Percentiles rank a stretch among this genome's conserved stretches.
Evolutionary conservation across 2,797 vertebrate genomes (phyloP).

Genomic region (Phalloptychus januarius): DNA sequence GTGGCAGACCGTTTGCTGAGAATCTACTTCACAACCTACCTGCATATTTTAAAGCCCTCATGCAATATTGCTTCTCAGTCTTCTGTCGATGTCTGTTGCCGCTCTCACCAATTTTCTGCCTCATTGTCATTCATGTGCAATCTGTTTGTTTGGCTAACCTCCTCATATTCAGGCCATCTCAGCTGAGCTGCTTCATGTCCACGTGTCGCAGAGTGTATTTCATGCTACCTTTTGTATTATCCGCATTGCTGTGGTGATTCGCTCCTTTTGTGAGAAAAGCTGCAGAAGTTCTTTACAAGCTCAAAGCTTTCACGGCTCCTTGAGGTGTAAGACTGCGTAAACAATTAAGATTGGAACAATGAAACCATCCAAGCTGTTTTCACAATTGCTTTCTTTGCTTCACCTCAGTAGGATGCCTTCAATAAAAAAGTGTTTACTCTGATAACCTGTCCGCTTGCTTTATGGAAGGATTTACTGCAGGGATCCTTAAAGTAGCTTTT

Average conservation of each 20-base stretch:
- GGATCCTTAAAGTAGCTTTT: slow-evolving; percentile 2
- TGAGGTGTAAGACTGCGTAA: slow-evolving; percentile 42
- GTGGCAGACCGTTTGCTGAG: slow-evolving; percentile 34
- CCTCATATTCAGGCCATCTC: slow-evolving; percentile 52
- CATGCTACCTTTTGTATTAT: slow-evolving; percentile 62
- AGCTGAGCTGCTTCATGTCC: slow-evolving; percentile 56
- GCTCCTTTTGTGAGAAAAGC: slow-evolving; percentile 36
- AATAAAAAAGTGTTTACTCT: slow-evolving; percentile 35
- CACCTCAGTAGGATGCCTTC: slow-evolving; percentile 30
- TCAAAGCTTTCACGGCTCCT: slow-evolving; percentile 52
- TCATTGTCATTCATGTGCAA: slow-evolving; percentile 77
- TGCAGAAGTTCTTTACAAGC: slow-evolving; percentile 46
- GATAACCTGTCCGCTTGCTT: slow-evolving; percentile 39
- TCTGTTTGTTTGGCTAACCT: slow-evolving; percentile 78
- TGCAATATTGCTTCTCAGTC: slow-evolving; percentile 67
- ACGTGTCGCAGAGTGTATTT: slow-evolving; percentile 53
- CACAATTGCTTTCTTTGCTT: slow-evolving; percentile 36
- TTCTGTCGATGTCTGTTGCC: slow-evolving; percentile 56
- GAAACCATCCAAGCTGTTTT: slow-evolving; percentile 41
- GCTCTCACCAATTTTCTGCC: slow-evolving; percentile 74
- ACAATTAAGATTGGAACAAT: slow-evolving; percentile 50
- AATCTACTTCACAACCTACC: slow-evolving; percentile 66
- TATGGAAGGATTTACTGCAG: slow-evolving; percentile 29
- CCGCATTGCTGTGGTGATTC: slow-evolving; percentile 53
- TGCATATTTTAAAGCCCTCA: slow-evolving; percentile 76